phyloP scores from a whole-genome alignment of 2,888 invertebrate species.

The Euphydryas editha region DNA sequence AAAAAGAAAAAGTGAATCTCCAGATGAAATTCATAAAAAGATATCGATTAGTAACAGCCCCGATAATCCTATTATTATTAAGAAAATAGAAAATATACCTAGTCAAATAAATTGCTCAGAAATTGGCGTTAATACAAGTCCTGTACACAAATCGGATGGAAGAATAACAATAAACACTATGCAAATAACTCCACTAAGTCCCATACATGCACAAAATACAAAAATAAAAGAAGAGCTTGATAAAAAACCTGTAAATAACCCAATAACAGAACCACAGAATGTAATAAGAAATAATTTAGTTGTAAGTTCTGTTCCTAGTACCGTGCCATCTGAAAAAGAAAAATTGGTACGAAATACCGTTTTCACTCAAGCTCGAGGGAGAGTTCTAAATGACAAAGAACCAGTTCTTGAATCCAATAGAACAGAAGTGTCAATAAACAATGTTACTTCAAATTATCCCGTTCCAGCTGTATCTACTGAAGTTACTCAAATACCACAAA shows the following conservation, averaged over 20 bases:
- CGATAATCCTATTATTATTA: conserved; percentile 34
- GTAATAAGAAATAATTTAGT: conserved; percentile 28
- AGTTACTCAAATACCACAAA: background rate
- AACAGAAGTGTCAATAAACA: conserved; percentile 20
- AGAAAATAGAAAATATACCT: conserved; percentile 36
- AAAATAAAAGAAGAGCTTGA: conserved; percentile 43
- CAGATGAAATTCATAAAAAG: conserved; percentile 60
- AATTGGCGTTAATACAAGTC: conserved; percentile 51
- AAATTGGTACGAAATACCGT: conserved; percentile 74
- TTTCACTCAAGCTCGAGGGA: conserved; percentile 70
- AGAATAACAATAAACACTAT: conserved; percentile 42
- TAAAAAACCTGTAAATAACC: conserved; percentile 33
- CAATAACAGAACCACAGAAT: conserved; percentile 33
- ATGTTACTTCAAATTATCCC: conserved; percentile 9
- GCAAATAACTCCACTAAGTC: conserved; percentile 44
- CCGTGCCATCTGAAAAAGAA: conserved; percentile 52
- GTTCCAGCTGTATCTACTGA: conserved; percentile 32
- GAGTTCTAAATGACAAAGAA: conserved; percentile 62
- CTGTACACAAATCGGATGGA: conserved; percentile 48
- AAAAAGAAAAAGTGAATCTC: conserved; percentile 73
- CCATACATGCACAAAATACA: conserved; percentile 34
- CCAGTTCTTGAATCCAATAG: conserved; percentile 32
- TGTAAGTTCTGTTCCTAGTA: conserved; percentile 13
- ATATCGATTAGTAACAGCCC: conserved; percentile 36
- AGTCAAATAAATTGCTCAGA: conserved; percentile 33